Evolutionary conservation across 2,888 invertebrate species (phyloP).

Genomic region (Pristionchus japonicus): DNA sequence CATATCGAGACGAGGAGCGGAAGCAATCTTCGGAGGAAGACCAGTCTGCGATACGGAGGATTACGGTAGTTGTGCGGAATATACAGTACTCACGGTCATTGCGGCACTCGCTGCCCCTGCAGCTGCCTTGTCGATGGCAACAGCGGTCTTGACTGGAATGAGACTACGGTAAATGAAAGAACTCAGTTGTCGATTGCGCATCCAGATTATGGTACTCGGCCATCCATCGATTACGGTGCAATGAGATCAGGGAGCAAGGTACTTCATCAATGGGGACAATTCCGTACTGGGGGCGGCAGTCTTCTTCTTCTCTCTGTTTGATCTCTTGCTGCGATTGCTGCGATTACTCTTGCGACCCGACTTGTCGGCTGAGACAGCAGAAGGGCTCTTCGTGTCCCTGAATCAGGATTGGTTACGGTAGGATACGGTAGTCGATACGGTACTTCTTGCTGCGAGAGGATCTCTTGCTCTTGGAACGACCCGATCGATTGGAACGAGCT

Average conservation of each 20-base stretch:
- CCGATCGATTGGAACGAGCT: too few species aligned
- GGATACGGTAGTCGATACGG: neutral
- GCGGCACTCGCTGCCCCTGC: too few species aligned
- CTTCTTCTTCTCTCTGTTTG: neutral
- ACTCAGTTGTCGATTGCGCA: neutral
- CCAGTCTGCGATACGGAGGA: too few species aligned
- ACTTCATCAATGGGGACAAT: neutral
- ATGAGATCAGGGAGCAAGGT: neutral
- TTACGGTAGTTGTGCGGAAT: too few species aligned
- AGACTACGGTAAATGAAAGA: neutral
- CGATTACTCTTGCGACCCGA: neutral
- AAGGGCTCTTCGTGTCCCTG: neutral
- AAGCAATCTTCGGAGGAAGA: too few species aligned
- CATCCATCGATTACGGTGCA: neutral
- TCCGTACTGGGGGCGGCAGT: neutral
- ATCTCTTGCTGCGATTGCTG: neutral
- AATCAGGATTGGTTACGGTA: neutral
- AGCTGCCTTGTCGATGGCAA: conserved; percentile 24
- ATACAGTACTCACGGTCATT: too few species aligned
- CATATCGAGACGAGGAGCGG: too few species aligned
- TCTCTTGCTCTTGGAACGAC: neutral
- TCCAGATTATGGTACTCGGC: neutral
- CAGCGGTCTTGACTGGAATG: neutral
- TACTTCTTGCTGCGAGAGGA: conserved; percentile 24
- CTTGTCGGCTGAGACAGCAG: neutral